Evolutionary conservation across 2,888 invertebrate species (phyloP).

Genomic region (Synanthedon myopaeformis): DNA sequence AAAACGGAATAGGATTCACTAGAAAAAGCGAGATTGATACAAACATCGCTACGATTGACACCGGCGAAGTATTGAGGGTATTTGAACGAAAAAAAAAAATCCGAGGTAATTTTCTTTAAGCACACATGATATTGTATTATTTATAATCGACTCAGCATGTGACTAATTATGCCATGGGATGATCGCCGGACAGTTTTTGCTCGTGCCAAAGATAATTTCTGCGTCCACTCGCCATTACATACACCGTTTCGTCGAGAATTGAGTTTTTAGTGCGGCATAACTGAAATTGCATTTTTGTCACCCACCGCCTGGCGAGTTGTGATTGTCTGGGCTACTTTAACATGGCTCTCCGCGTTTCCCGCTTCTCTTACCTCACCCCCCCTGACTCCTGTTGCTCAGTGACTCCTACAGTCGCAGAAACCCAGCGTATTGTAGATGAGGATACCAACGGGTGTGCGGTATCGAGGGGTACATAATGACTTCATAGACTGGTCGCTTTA

Average conservation of each 20-base stretch:
- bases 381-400: too few relatives aligned
- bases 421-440: background rate
- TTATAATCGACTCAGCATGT: conserved; percentile 33
- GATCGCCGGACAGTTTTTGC: conserved; percentile 46
- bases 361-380: background rate
- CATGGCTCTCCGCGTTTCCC: background rate
- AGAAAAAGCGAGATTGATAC: conserved; percentile 42
- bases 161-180: conserved; percentile 58
- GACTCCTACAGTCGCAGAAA: too few relatives aligned
- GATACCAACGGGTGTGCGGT: conserved; percentile 1
- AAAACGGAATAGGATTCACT: conserved; percentile 14
- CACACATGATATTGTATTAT: background rate
- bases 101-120: background rate
- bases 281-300: conserved; percentile 69
- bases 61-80: background rate
- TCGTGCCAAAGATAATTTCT: conserved; percentile 7
- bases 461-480: too few relatives aligned
- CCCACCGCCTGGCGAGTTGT: conserved; percentile 32
- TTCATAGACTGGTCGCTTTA: too few relatives aligned
- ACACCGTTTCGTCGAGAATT: conserved; percentile 39
- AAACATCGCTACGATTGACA: conserved; percentile 27
- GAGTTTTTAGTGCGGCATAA: conserved; percentile 56
- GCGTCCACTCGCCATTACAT: conserved; percentile 28
- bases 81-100: background rate
- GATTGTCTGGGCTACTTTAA: conserved; percentile 18